Conservation (phyloP, 2,113 vertebrate genomes). For the Callorhinus ursinus region DNA sequence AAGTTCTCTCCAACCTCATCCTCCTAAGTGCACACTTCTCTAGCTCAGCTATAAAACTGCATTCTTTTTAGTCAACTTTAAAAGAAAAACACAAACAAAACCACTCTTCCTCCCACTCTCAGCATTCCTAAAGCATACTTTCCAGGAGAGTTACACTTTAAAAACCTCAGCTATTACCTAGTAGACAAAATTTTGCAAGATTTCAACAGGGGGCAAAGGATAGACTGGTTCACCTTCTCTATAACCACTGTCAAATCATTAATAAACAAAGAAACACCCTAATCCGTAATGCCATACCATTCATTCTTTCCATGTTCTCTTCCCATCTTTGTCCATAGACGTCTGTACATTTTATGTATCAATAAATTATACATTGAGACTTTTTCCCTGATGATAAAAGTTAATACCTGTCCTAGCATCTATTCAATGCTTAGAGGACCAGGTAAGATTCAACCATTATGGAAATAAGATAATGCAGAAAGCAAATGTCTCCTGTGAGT, state of each 20-base stretch:
- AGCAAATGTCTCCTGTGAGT: neutral
- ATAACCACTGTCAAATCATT: neutral
- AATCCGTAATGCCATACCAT: neutral
- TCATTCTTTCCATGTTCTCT: neutral
- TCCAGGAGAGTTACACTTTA: neutral
- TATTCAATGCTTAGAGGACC: neutral
- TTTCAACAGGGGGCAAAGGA: neutral
- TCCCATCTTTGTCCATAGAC: neutral
- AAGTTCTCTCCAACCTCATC: neutral
- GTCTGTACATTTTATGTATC: neutral
- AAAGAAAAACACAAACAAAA: constrained; percentile 21
- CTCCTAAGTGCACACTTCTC: neutral
- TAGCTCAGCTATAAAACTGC: constrained; percentile 31
- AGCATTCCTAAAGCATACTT: constrained; percentile 47
- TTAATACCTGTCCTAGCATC: neutral
- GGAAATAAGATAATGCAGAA: neutral
- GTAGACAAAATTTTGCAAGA: constrained; percentile 10
- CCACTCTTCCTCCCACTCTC: constrained; percentile 29
- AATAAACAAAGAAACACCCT: constrained; percentile 11
- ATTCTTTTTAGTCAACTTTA: neutral
- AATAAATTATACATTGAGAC: neutral
- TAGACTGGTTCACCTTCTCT: neutral
- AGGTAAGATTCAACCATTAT: neutral
- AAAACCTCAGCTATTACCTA: neutral
- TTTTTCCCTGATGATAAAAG: neutral